Percentiles rank a stretch among this genome's conserved stretches.
These are phyloP conservation scores for Ancistrus triradiatus DNA, from an alignment of 2,113 vertebrate genomes.

Conservation along the genomic window DNA sequence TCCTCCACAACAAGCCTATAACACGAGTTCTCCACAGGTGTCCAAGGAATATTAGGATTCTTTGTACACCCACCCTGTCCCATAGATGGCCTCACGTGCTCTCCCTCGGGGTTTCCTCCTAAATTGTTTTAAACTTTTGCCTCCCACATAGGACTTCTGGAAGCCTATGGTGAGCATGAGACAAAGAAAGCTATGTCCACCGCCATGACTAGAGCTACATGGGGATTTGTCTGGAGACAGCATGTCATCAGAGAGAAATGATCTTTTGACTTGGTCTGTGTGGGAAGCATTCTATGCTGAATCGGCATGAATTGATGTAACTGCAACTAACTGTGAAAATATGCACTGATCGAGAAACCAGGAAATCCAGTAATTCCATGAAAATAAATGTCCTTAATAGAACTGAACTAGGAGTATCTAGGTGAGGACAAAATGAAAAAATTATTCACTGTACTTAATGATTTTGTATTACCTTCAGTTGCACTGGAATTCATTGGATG, in stretches of 20 bases:
- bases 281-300: conserved; percentile 52
- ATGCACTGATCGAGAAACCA: neutral
- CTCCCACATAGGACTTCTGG: conserved; percentile 54
- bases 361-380: no score
- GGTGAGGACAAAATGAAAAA: no score
- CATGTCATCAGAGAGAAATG: conserved; percentile 53
- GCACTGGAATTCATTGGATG: neutral
- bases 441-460: no score
- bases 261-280: conserved; percentile 37
- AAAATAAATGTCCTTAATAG: neutral
- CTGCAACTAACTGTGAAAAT: neutral
- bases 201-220: conserved; percentile 50
- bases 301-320: conserved; percentile 55
- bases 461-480: no score
- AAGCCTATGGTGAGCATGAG: conserved; percentile 46
- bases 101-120: conserved; percentile 13
- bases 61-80: conserved; percentile 46
- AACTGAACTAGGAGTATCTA: no score
- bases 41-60: conserved; percentile 41
- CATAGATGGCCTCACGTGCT: neutral
- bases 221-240: conserved; percentile 48
- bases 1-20: conserved; percentile 7
- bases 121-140: conserved; percentile 21
- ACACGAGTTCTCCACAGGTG: conserved; percentile 39
- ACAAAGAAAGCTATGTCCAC: conserved; percentile 67